Conservation (phyloP, 2,797 vertebrate species). For the Lemur catta region DNA sequence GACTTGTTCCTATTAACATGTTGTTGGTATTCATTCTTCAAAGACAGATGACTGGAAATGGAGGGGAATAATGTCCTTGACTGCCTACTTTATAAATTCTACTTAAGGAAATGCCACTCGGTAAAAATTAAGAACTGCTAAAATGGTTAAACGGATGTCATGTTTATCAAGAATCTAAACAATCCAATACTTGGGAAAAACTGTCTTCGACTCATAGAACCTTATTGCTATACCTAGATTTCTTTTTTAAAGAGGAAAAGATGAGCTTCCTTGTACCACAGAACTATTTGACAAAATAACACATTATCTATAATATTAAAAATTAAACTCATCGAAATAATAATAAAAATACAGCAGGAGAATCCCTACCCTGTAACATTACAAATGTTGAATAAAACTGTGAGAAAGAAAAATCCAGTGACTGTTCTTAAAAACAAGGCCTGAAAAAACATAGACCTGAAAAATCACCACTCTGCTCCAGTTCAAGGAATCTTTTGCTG, state of each 20-base stretch:
- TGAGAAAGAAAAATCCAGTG: neutral
- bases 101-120: neutral
- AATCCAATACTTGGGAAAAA: neutral
- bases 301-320: slow-evolving; percentile 17
- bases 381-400: neutral
- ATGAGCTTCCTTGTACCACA: slow-evolving; percentile 28
- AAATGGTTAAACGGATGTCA: neutral
- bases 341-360: neutral
- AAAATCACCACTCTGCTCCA: neutral
- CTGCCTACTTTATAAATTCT: slow-evolving; percentile 23
- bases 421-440: neutral
- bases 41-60: neutral
- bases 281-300: neutral
- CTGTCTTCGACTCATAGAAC: slow-evolving; percentile 38
- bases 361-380: neutral
- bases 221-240: neutral
- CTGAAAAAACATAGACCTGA: neutral
- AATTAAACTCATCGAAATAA: neutral
- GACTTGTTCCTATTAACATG: neutral
- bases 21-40: neutral
- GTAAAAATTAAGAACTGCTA: neutral
- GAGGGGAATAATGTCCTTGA: neutral
- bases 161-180: slow-evolving; percentile 53
- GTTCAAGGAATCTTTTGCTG: slow-evolving; percentile 43
- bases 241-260: neutral